Base-by-base conservation (phyloP, 2,113 vertebrate species). In the Caranx ignobilis region DNA sequence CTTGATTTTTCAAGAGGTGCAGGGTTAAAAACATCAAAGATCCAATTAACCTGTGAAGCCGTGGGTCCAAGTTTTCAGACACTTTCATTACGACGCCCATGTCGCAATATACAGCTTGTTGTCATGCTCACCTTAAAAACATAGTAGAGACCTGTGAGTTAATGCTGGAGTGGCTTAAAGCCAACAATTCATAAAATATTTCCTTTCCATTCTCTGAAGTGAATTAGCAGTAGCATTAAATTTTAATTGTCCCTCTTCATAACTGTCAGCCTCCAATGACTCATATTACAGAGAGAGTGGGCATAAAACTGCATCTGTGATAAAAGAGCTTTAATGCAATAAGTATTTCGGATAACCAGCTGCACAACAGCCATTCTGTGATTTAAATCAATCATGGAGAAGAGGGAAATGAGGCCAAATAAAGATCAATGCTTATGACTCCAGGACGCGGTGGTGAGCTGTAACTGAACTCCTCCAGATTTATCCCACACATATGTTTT, bases 1-100 rank as follows among this genome's bases (percentile, higher is more conserved):
- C 39, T 57, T 52, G 6, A n/a, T 64, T 64, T 63, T 76, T 52
- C 31, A 21, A n/a, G 15, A 52, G 21, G 47, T 50, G 26, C 2
- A 55, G 34, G 69, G 86, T 77, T 82, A 85, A 79, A 79, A 80
- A 71, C 64, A 74, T 73, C 37, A 84, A 56, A 73, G 39, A 80
- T 82, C 66, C 31, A 82, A 81, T 88, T 86, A 83, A 77, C 63
- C 71, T 63, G 56, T 34, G 37, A 71, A 70, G 41, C 45, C 47
- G 21, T 9, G 34, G 45, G 66, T 78, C 41, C 11, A 13, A 75
- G 43, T 32, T 4, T 6, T 18, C 5, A 37, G 43, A 72, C 50
- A 54, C 54, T 56, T 52, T 79, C n/a, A 82, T 63, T 41, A 26
- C 39, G 18, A 37, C 45, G 48, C 10, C 10, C 1, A n/a, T 15